Conservation (phyloP, 1,140 invertebrate genomes). For the Uloborus diversus region DNA sequence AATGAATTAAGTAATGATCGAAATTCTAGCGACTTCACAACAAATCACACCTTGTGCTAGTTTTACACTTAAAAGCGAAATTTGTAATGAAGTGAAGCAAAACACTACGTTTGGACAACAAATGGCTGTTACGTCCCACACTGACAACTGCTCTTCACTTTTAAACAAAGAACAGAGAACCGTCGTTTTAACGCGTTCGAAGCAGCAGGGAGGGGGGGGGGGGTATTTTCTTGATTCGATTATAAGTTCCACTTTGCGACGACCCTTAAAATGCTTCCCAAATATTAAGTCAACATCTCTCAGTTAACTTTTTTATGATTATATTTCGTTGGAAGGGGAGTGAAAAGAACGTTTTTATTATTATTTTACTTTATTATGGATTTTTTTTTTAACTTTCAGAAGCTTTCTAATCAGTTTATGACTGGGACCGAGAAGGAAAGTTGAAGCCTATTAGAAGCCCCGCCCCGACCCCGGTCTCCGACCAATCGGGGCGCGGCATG, state of each 20-base stretch:
- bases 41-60: too few relatives aligned
- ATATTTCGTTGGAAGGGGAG: constrained; percentile 1
- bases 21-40: too few relatives aligned
- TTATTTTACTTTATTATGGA: neutral
- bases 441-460: constrained; percentile 52
- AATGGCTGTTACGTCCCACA: constrained; percentile 1
- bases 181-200: neutral
- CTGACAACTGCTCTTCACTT: constrained; percentile 25
- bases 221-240: constrained; percentile 33
- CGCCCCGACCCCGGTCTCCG: constrained; percentile 1
- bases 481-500: constrained; percentile 31
- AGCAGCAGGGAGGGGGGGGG: neutral
- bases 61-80: too few relatives aligned
- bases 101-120: constrained; percentile 25
- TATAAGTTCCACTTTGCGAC: constrained; percentile 46
- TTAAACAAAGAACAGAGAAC: constrained; percentile 38
- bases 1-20: too few relatives aligned
- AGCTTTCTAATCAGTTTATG: constrained; percentile 54
- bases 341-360: neutral
- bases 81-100: too few relatives aligned
- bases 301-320: constrained; percentile 55
- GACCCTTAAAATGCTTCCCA: constrained; percentile 42
- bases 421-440: constrained; percentile 32
- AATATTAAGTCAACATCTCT: constrained; percentile 54
- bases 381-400: neutral